phyloP scores from a whole-genome alignment of 64 coral and sea anemone genomes.

The Porites australiensis region DNA sequence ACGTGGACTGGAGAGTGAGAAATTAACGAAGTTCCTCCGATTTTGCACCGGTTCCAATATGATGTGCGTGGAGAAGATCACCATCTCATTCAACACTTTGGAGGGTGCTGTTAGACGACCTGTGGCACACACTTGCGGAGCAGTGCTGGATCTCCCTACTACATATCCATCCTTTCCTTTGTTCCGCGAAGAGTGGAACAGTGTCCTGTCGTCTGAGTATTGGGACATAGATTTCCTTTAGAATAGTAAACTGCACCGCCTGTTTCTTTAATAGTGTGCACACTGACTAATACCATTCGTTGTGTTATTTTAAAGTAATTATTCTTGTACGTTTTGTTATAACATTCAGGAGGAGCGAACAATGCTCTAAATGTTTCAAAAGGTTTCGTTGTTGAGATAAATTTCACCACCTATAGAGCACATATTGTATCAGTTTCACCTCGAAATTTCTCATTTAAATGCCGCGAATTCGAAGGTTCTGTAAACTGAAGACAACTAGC shows the following conservation, averaged over 20 bases:
- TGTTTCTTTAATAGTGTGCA: neutral
- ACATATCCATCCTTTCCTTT: neutral
- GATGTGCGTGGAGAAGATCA: slow-evolving; percentile 4
- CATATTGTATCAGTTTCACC: neutral
- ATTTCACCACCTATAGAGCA: neutral
- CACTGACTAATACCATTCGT: neutral
- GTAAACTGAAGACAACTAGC: neutral
- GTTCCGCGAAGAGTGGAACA: neutral
- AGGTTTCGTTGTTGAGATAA: neutral
- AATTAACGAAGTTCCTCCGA: slow-evolving; percentile 26
- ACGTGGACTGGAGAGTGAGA: slow-evolving; percentile 25
- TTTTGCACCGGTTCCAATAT: slow-evolving; percentile 32
- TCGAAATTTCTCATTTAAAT: neutral
- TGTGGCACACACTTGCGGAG: neutral
- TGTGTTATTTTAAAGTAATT: neutral
- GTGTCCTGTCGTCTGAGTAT: neutral
- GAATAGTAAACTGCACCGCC: too few species aligned
- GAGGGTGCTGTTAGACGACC: neutral
- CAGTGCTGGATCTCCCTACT: slow-evolving; percentile 2
- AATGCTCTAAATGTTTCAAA: neutral
- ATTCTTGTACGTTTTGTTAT: slow-evolving; percentile 5
- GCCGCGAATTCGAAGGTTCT: too few species aligned
- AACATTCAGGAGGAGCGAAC: slow-evolving; percentile 3
- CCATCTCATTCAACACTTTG: neutral
- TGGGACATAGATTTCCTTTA: neutral